These are phyloP conservation scores for Meloidogyne floridensis DNA, from an alignment of 1,140 invertebrate species.

Conservation along the genomic window DNA sequence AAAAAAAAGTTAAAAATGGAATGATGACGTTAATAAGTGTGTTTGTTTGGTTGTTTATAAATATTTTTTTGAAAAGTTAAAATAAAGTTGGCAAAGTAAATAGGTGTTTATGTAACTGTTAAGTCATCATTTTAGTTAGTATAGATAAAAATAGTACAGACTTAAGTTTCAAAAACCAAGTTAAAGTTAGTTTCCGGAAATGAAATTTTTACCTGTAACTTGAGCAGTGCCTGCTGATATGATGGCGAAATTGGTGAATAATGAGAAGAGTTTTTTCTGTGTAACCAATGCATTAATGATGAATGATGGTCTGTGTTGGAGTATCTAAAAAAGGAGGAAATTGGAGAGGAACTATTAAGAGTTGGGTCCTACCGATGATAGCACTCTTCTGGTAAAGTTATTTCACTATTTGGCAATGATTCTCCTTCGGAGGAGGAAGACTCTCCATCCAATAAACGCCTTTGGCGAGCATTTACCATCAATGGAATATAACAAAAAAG, in stretches of 20 bases:
- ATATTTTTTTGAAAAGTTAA: no score
- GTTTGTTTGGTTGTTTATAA: no score
- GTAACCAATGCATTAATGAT: constrained; percentile 60
- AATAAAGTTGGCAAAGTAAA: no score
- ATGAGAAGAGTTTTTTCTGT: constrained; percentile 64
- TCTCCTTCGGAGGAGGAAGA: no score
- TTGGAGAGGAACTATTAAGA: no score
- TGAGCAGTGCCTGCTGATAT: constrained; percentile 64
- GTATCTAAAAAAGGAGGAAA: neutral
- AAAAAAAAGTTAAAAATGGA: no score
- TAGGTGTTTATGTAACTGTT: no score
- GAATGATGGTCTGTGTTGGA: constrained; percentile 56
- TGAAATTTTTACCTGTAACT: constrained; percentile 53
- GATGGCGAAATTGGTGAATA: constrained; percentile 65
- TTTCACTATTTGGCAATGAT: neutral
- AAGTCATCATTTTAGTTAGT: no score
- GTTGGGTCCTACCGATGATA: constrained; percentile 43
- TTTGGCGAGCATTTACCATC: neutral
- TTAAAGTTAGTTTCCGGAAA: no score
- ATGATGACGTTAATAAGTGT: no score
- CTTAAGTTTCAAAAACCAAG: no score
- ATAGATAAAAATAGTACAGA: no score
- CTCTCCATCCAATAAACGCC: neutral
- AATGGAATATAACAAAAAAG: neutral
- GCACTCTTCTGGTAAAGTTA: constrained; percentile 43